phyloP scores from a whole-genome alignment of 2,797 vertebrate genomes.

The Intellagama lesueurii region DNA sequence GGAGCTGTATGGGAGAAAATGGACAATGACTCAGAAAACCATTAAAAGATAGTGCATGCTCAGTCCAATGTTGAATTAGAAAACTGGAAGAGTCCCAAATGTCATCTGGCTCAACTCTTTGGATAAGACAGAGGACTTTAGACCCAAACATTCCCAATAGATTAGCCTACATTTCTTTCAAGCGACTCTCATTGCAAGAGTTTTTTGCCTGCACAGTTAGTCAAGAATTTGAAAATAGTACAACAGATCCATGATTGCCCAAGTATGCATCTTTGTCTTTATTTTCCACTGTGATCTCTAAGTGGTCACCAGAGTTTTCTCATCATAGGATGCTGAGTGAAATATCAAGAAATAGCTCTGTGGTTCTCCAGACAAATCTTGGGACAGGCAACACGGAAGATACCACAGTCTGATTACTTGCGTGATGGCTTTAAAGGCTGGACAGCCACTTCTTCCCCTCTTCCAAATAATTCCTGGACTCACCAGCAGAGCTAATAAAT shows the following conservation, averaged over 20 bases:
- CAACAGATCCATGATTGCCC: background rate
- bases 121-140: background rate
- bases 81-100: constrained; percentile 13
- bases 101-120: constrained; percentile 5
- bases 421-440: too few relatives aligned
- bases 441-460: too few relatives aligned
- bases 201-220: background rate
- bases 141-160: constrained; percentile 3
- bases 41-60: background rate
- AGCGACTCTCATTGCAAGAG: background rate
- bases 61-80: constrained; percentile 15
- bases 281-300: background rate
- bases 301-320: background rate
- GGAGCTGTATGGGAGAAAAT: background rate
- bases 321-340: too few relatives aligned
- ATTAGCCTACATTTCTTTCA: constrained; percentile 18
- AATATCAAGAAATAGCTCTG: too few relatives aligned
- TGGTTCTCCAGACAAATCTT: too few relatives aligned
- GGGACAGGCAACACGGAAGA: too few relatives aligned
- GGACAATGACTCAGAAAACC: constrained; percentile 2
- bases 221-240: background rate
- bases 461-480: too few relatives aligned
- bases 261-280: background rate
- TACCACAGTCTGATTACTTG: too few relatives aligned
- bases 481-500: too few relatives aligned